Evolutionary conservation across 2,888 invertebrate species (phyloP).

Genomic region (Dasypogon diadema): DNA sequence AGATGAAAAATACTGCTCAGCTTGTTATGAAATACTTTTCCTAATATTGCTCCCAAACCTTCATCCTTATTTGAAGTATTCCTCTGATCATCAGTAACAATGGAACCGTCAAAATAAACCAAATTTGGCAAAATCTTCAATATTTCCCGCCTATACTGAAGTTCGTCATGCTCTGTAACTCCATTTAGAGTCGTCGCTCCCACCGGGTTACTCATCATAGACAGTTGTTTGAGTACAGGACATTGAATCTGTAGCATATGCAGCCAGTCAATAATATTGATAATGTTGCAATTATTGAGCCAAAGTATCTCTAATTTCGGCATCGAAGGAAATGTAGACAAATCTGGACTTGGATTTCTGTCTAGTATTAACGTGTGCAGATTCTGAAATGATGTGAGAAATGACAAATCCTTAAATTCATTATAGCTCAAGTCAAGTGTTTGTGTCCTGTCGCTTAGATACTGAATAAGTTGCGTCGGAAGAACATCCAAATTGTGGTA

Average conservation of each 20-base stretch:
- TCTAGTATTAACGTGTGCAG: conserved; percentile 82
- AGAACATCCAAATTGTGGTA: conserved; percentile 75
- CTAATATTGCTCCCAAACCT: not conserved
- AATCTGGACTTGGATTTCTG: conserved; percentile 78
- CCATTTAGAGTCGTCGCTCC: conserved; percentile 79
- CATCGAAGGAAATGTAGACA: conserved; percentile 76
- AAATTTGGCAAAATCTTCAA: conserved; percentile 58
- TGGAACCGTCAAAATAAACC: conserved; percentile 59
- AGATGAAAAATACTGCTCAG: conserved; percentile 4
- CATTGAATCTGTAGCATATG: conserved; percentile 76
- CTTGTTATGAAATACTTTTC: not conserved
- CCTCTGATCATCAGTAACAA: conserved; percentile 23
- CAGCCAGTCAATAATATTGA: conserved; percentile 77
- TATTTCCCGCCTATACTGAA: conserved; percentile 58
- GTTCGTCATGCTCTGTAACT: conserved; percentile 68
- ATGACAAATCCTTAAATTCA: conserved; percentile 78
- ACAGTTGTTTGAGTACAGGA: conserved; percentile 79
- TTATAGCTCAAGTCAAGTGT: conserved; percentile 79
- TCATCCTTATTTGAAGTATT: not conserved
- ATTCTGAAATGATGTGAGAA: conserved; percentile 76
- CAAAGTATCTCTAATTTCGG: conserved; percentile 80
- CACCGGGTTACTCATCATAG: conserved; percentile 83
- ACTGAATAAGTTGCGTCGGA: conserved; percentile 73
- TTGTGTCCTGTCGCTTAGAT: conserved; percentile 71
- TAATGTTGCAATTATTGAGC: conserved; percentile 76